Conservation (phyloP, 2,888 invertebrate species). For the Synergus gifuensis region DNA sequence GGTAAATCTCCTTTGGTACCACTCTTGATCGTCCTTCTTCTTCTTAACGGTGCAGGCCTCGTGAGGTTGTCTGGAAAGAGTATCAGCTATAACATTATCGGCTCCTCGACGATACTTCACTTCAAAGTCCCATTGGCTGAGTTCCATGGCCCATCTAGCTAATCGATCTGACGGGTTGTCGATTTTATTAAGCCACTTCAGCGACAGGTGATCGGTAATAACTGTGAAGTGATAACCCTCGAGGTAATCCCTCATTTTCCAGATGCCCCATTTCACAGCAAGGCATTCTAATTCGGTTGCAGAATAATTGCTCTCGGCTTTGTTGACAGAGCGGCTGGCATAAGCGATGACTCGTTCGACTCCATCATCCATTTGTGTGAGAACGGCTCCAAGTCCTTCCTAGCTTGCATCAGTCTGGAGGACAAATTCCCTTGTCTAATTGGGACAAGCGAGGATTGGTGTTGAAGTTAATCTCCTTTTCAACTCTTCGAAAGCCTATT, state of each 20-base stretch:
- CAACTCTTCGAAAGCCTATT: neutral
- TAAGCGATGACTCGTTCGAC: too few species aligned
- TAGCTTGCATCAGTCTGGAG: conserved; percentile 48
- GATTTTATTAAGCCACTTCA: conserved; percentile 54
- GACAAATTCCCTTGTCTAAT: conserved; percentile 37
- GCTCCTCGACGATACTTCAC: neutral
- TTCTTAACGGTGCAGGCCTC: too few species aligned
- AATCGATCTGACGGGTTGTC: conserved; percentile 55
- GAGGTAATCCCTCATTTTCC: conserved; percentile 54
- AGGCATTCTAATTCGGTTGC: conserved; percentile 55
- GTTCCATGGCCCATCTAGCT: conserved; percentile 50
- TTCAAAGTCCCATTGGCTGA: neutral
- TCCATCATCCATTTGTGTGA: conserved; percentile 16
- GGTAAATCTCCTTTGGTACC: too few species aligned
- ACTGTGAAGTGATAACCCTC: conserved; percentile 44
- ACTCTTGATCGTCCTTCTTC: too few species aligned
- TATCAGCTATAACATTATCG: too few species aligned
- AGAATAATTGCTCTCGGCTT: conserved; percentile 47
- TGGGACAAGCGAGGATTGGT: conserved; percentile 44
- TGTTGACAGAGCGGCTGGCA: too few species aligned
- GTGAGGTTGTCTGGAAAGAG: too few species aligned
- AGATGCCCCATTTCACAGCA: conserved; percentile 53
- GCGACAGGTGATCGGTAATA: neutral
- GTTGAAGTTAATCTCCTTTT: neutral
- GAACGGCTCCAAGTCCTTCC: conserved; percentile 42